Percentiles rank a stretch among this genome's conserved stretches.
Conservation (phyloP, 2,113 vertebrate species). For the Coracopsis vasa region DNA sequence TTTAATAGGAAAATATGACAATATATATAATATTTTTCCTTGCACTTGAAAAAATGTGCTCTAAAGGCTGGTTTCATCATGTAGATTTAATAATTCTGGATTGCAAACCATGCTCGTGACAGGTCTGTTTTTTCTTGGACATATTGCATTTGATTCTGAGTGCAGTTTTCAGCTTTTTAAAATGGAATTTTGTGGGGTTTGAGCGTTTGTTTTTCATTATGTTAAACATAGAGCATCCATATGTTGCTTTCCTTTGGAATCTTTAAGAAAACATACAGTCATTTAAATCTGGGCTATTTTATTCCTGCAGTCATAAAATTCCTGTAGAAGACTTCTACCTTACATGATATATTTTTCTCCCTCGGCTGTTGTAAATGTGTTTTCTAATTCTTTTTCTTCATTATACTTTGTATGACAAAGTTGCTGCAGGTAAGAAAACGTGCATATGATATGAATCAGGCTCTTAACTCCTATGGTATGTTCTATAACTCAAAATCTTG, state of each 20-base stretch:
- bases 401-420: background rate
- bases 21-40: background rate
- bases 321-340: background rate
- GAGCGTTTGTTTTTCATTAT: conserved; percentile 58
- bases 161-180: conserved; percentile 43
- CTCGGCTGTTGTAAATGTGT: background rate
- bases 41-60: background rate
- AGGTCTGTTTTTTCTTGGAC: conserved; percentile 36
- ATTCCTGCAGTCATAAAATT: conserved; percentile 38
- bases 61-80: background rate
- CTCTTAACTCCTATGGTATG: background rate
- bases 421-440: background rate
- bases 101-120: background rate
- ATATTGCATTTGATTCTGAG: conserved; percentile 46
- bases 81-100: conserved; percentile 19
- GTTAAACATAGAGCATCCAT: conserved; percentile 59
- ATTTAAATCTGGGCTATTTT: conserved; percentile 63
- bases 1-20: background rate
- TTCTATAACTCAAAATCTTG: background rate
- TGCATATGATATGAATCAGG: background rate
- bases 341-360: background rate
- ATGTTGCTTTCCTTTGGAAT: conserved; percentile 56
- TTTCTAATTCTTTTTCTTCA: background rate
- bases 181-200: conserved; percentile 51
- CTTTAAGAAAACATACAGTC: conserved; percentile 52